phyloP scores from a whole-genome alignment of 2,797 vertebrate species.

The Sebastes kiyomatsui region DNA sequence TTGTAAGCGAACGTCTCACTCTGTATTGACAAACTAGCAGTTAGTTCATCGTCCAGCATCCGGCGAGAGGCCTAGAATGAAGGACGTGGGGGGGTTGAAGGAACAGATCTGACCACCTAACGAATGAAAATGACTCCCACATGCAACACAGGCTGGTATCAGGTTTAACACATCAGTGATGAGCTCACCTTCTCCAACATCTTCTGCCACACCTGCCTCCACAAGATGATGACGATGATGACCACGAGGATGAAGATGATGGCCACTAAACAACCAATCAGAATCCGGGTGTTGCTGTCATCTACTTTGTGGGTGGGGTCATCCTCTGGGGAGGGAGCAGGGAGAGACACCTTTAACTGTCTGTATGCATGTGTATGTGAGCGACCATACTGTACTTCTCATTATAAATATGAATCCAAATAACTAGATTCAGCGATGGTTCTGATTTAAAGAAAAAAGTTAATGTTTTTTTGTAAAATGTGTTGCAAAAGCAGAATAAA shows the following conservation, averaged over 20 bases:
- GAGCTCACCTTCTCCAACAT: slow-evolving; percentile 96
- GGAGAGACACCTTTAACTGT: slow-evolving; percentile 25
- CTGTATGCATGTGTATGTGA: background rate
- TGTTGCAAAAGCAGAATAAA: background rate
- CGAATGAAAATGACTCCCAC: background rate
- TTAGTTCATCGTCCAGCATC: slow-evolving; percentile 98
- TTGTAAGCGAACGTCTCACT: slow-evolving; percentile 95
- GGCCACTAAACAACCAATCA: slow-evolving; percentile 96
- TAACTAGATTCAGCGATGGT: background rate
- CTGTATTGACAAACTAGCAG: slow-evolving; percentile 95
- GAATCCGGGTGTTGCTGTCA: slow-evolving; percentile 95
- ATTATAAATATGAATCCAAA: background rate
- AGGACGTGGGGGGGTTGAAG: slow-evolving; percentile 64
- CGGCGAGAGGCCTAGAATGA: slow-evolving; percentile 89
- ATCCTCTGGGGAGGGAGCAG: slow-evolving; percentile 71
- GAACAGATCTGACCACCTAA: slow-evolving; percentile 47
- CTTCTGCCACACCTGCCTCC: slow-evolving; percentile 99
- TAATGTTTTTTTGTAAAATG: background rate
- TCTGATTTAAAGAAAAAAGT: background rate
- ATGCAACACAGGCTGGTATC: background rate
- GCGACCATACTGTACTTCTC: background rate
- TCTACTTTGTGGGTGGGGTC: slow-evolving; percentile 96
- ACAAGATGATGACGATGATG: slow-evolving; percentile 97
- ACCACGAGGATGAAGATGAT: slow-evolving; percentile 98
- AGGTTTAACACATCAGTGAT: background rate